phyloP scores from a whole-genome alignment of 2,113 vertebrate genomes.

The Notarius lentiginosus region DNA sequence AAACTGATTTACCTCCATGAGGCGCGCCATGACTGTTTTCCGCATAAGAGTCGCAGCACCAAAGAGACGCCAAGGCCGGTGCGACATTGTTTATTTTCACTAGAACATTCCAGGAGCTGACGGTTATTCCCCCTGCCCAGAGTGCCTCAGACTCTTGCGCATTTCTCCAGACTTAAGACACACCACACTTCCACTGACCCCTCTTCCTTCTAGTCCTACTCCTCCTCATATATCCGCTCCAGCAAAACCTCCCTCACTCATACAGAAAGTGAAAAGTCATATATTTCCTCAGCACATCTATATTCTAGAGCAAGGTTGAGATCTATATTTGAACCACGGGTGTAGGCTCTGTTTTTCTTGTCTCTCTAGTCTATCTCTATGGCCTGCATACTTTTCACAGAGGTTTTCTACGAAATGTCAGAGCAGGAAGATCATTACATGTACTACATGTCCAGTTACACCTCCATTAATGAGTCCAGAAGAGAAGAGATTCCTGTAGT shows the following conservation, averaged over 20 bases:
- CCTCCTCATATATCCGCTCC: slow-evolving; percentile 43
- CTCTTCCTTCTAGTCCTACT: slow-evolving; percentile 5
- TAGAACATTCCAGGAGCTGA: slow-evolving; percentile 73
- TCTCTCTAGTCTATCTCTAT: slow-evolving; percentile 62
- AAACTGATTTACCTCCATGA: slow-evolving; percentile 68
- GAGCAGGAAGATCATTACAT: slow-evolving; percentile 65
- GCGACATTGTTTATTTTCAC: slow-evolving; percentile 73
- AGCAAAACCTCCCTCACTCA: slow-evolving; percentile 31
- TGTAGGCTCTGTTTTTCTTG: slow-evolving; percentile 53
- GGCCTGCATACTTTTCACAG: slow-evolving; percentile 53
- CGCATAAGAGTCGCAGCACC: slow-evolving; percentile 33
- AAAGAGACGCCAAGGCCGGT: slow-evolving; percentile 37
- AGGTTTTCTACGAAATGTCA: slow-evolving; percentile 68
- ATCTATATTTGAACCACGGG: background rate
- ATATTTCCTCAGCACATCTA: slow-evolving; percentile 6
- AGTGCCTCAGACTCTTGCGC: slow-evolving; percentile 37
- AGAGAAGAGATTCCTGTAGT: slow-evolving; percentile 17
- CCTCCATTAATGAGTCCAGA: slow-evolving; percentile 63
- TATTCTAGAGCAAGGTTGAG: background rate
- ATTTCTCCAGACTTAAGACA: slow-evolving; percentile 70
- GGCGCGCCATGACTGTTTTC: slow-evolving; percentile 60
- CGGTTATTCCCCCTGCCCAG: slow-evolving; percentile 69
- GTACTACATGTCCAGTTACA: slow-evolving; percentile 65
- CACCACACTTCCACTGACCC: slow-evolving; percentile 51
- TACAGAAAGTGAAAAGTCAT: slow-evolving; percentile 29